Evolutionary conservation across 2,113 vertebrate genomes (phyloP).

Genomic region (Columba janthina): DNA sequence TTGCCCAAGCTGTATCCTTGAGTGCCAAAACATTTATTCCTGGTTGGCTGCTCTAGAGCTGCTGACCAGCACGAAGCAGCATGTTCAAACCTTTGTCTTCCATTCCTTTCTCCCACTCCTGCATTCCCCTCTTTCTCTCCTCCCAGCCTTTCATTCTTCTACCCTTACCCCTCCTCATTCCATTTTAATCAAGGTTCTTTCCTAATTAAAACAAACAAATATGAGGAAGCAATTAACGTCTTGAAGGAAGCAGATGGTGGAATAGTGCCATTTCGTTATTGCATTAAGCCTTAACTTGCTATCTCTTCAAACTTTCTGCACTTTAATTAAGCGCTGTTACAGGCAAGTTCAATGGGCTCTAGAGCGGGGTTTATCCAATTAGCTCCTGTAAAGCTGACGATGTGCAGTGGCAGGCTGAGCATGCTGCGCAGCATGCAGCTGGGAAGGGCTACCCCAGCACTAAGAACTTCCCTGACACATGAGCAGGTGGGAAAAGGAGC

Average conservation of each 20-base stretch:
- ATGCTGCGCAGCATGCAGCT: background rate
- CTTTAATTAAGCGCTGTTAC: slow-evolving; percentile 78
- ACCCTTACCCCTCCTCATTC: slow-evolving; percentile 50
- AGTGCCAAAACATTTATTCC: background rate
- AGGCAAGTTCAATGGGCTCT: slow-evolving; percentile 74
- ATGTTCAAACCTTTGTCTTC: background rate
- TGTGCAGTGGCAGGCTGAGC: slow-evolving; percentile 26
- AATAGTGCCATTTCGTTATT: slow-evolving; percentile 73
- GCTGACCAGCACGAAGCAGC: background rate
- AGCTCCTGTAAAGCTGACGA: slow-evolving; percentile 60
- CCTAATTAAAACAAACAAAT: slow-evolving; percentile 84
- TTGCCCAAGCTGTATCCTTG: background rate
- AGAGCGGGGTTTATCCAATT: slow-evolving; percentile 72
- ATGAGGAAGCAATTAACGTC: slow-evolving; percentile 78
- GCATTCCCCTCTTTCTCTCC: background rate
- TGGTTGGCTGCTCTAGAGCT: background rate
- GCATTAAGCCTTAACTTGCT: slow-evolving; percentile 76
- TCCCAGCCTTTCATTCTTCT: slow-evolving; percentile 26
- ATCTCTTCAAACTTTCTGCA: slow-evolving; percentile 78
- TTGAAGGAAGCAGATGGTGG: slow-evolving; percentile 77
- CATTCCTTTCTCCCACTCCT: background rate
- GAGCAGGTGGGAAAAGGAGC: background rate
- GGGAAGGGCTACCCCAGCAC: background rate
- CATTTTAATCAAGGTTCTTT: slow-evolving; percentile 75
- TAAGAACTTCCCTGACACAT: background rate